Conservation (phyloP, 2,888 invertebrate species). For the Taphrorychus bicolor region DNA sequence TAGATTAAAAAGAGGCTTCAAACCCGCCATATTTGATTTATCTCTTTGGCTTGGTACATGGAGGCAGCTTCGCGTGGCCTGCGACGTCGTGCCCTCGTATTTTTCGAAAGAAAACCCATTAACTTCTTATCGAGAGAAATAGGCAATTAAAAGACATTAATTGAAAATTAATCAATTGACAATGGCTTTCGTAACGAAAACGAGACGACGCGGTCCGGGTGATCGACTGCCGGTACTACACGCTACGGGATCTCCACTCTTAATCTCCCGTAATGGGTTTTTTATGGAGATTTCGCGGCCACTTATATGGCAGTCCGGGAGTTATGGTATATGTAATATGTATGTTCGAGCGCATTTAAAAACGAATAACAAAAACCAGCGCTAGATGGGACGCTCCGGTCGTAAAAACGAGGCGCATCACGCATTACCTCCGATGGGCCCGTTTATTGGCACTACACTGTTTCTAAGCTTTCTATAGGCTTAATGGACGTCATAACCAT, state of each 20-base stretch:
- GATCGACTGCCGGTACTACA: conserved; percentile 15
- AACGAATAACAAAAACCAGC: conserved; percentile 26
- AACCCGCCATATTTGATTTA: too few species aligned
- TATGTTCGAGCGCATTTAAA: conserved; percentile 33
- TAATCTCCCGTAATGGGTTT: conserved; percentile 30
- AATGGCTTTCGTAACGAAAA: conserved; percentile 6
- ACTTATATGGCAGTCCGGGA: conserved; percentile 32
- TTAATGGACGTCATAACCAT: conserved; percentile 7
- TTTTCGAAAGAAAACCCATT: neutral
- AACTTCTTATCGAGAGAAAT: neutral
- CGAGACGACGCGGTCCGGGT: conserved; percentile 4
- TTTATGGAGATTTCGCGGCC: conserved; percentile 35
- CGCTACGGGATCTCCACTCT: conserved; percentile 17
- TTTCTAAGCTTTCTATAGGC: conserved; percentile 7
- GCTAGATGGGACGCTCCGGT: conserved; percentile 14
- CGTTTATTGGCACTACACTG: conserved; percentile 6
- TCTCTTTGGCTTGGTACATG: too few species aligned
- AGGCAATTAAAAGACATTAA: conserved; percentile 11
- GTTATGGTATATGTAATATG: conserved; percentile 33
- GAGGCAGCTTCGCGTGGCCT: too few species aligned
- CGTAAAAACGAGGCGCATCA: conserved; percentile 22
- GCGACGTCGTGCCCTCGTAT: too few species aligned
- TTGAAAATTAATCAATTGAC: conserved; percentile 20
- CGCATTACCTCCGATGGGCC: conserved; percentile 9
- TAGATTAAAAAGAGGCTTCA: too few species aligned